phyloP scores from a whole-genome alignment of 1,140 invertebrate species.

The Drosophila tani region DNA sequence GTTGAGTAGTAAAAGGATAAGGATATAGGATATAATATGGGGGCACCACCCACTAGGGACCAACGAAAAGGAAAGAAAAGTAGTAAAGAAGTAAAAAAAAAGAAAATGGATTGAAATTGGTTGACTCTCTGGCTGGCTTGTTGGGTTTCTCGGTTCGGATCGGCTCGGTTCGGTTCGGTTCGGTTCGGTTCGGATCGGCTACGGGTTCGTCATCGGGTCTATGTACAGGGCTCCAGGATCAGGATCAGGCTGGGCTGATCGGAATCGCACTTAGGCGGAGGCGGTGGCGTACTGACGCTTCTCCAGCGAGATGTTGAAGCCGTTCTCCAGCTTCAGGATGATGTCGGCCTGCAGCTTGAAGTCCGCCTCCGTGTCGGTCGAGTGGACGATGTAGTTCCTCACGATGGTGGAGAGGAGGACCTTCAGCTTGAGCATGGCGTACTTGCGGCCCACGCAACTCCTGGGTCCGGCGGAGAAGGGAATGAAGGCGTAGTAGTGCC shows the following conservation, averaged over 20 bases:
- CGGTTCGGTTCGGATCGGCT: background rate
- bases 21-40: constrained; percentile 40
- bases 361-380: constrained; percentile 89
- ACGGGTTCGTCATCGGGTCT: constrained; percentile 9
- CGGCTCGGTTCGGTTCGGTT: constrained; percentile 3
- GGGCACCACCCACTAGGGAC: constrained; percentile 65
- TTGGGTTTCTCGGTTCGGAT: constrained; percentile 20
- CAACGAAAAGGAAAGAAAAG: constrained; percentile 38
- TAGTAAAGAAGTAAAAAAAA: constrained; percentile 15
- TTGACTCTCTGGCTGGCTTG: constrained; percentile 71
- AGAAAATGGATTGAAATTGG: constrained; percentile 7
- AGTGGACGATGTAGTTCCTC: constrained; percentile 91
- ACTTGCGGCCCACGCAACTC: constrained; percentile 92
- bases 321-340: constrained; percentile 90
- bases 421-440: constrained; percentile 95
- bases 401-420: constrained; percentile 93
- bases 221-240: constrained; percentile 20
- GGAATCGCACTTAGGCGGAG: constrained; percentile 34
- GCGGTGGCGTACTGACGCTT: constrained; percentile 62
- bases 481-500: constrained; percentile 94
- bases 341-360: constrained; percentile 92
- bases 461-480: constrained; percentile 95
- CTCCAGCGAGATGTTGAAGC: constrained; percentile 80
- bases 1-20: constrained; percentile 17
- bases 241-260: background rate